Evolutionary conservation across 2,797 vertebrate genomes (phyloP), one percentile per base, ranked within the genome.

Genomic region (Botia kubotai): DNA sequence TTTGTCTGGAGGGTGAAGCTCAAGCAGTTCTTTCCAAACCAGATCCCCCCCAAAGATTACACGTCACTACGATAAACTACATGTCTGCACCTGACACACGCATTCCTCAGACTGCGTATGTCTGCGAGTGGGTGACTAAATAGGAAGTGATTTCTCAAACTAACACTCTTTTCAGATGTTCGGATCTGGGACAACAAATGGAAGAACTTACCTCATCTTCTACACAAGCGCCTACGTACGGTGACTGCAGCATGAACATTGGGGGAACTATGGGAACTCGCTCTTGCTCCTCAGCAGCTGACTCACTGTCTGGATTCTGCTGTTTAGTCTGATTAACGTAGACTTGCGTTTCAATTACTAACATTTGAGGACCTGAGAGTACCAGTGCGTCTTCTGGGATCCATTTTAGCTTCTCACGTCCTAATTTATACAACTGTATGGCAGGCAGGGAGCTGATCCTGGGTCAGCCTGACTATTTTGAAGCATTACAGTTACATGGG

Each of bases 251-350:
- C 46, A 65, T 70, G 75, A 66, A 70, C 46, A 67, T 50, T 36
- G 48, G 57, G 77, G 84, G 84, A 85, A 84, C 87, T 86, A 88
- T 89, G 89, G 86, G 90, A 90, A 91, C 86, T 86, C 86, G 79
- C 77, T 74, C 82, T 86, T 81, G 33, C 69, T 75, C 21, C 80
- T 72, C 57, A 82, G 82, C 80, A 80, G 89, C 87, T 93, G 92
- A 94, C 89, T 93, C 93, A 93, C 88, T 46, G 92, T 93, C 93
- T 92, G 79, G 86, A 79, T 73, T 60, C 60, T 33, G 52, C 19
- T 36, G 62, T 67, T 82, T 10, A 57, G 48, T 75, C 58, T 82
- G 70, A 72, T 72, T 78, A 75, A 43, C 66, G 29, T 46, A 65
- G 55, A 80, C 19, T 21, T 60, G 55, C 26, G 2, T 57, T 65